Base-by-base conservation (phyloP, 2,888 invertebrate species). In the Argyresthia goedartella region DNA sequence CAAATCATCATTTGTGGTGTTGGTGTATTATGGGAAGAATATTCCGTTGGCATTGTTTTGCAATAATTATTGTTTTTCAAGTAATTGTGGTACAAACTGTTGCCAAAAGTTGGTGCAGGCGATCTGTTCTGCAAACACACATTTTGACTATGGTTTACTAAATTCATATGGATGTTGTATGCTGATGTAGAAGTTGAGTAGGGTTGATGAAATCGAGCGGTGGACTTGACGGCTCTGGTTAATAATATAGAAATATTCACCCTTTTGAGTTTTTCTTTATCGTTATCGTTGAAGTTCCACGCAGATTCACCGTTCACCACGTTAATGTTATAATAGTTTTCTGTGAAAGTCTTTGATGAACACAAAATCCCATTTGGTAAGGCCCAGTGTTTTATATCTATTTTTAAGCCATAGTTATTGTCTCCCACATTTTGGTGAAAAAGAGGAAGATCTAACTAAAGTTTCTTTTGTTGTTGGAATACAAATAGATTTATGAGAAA, bases 201-300 rank as follows among this genome's bases (percentile, higher is more conserved):
- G 1, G 13, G 25, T 6, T 36, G 44, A 46, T 1, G 50, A 46
- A 36, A 33, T 62, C 59, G 1, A 52, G 52, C 0, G 69, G 71
- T 3, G 67, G 66, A 1, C 58, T 63, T 0, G 54, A 55, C 0
- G 76, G 74, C 53, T 76, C 76, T 0, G 71, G 71, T 33, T 63
- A 69, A 0, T 46, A 14, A 8, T 68, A n/a, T n/a, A n/a, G 65
- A 1, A 52, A 55, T n/a, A 8, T 39, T 6, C 25, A 25, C 25
- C 25, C 25, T 25, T 25, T 25, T 25, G 25, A 25, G 25, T 25
- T 25, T 62, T 56, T 0, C 59, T 52, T 57, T 64, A n/a, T n/a
- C n/a, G n/a, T n/a, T n/a, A n/a, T n/a, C n/a, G n/a, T n/a, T n/a
- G n/a, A n/a, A n/a, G n/a, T n/a, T n/a, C n/a, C n/a, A n/a, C n/a